Evolutionary conservation across 2,113 vertebrate genomes (phyloP).

Genomic region (Cardinalis cardinalis): DNA sequence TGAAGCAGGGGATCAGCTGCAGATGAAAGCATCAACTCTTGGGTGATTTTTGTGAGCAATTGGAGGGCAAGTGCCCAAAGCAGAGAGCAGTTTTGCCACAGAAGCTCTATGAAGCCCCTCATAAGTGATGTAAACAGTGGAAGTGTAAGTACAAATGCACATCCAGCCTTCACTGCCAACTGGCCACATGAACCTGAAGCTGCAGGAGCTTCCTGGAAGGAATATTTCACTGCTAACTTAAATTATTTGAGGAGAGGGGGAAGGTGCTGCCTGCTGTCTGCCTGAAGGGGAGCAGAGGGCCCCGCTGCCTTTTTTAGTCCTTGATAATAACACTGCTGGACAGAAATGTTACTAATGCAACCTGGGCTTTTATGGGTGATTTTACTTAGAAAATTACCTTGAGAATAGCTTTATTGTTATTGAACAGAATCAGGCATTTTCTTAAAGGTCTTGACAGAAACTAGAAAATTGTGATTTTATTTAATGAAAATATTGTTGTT

Average conservation of each 20-base stretch:
- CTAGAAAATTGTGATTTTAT: neutral
- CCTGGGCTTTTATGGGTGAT: neutral
- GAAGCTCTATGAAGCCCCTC: neutral
- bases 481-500: neutral
- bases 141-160: neutral
- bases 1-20: rapidly evolving
- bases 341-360: neutral
- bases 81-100: neutral
- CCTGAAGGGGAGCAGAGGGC: neutral
- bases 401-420: constrained; percentile 9
- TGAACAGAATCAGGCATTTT: neutral
- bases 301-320: neutral
- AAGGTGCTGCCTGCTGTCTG: neutral
- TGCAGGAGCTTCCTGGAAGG: neutral
- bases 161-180: neutral
- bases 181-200: neutral
- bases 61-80: neutral
- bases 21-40: neutral
- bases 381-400: neutral
- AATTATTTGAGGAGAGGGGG: neutral
- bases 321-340: neutral
- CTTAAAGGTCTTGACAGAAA: neutral
- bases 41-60: neutral
- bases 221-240: neutral
- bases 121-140: neutral